Conservation (phyloP, 2,888 invertebrate genomes). For the Deilephila elpenor region DNA sequence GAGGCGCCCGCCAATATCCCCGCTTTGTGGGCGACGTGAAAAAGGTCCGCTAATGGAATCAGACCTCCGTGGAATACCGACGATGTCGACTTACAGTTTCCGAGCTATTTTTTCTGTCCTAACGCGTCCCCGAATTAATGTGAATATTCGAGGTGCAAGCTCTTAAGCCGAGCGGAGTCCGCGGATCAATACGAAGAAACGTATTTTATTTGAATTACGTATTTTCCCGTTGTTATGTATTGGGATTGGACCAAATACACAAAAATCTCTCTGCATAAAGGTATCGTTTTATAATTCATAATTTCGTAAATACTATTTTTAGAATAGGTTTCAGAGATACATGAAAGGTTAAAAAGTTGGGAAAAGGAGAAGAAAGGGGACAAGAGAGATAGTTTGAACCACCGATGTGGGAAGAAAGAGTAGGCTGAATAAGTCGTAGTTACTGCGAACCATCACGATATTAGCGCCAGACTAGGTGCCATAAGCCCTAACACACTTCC, state of each 20-base stretch:
- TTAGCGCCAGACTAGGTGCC: too few species aligned
- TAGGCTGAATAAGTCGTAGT: too few species aligned
- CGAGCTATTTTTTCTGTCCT: constrained; percentile 17
- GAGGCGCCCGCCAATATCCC: constrained; percentile 61
- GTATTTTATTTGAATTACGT: neutral
- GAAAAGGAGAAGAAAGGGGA: too few species aligned
- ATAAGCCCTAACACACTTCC: neutral
- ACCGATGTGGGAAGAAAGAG: too few species aligned
- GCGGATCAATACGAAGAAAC: neutral
- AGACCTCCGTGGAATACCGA: constrained; percentile 46
- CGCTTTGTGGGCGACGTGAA: constrained; percentile 66
- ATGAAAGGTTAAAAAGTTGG: too few species aligned
- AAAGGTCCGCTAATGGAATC: constrained; percentile 79
- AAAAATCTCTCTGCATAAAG: too few species aligned
- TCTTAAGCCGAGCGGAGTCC: constrained; percentile 8
- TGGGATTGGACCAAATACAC: neutral
- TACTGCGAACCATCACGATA: too few species aligned
- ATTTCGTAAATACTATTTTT: too few species aligned
- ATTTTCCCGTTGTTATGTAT: neutral
- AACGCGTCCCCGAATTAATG: constrained; percentile 26
- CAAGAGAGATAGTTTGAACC: too few species aligned
- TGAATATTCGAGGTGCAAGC: constrained; percentile 22
- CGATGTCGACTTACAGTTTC: constrained; percentile 34
- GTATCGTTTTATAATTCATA: too few species aligned
- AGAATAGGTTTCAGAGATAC: too few species aligned